These are phyloP conservation scores for Neodiprion fabricii DNA, from an alignment of 1,140 invertebrate genomes.

Conservation along the genomic window DNA sequence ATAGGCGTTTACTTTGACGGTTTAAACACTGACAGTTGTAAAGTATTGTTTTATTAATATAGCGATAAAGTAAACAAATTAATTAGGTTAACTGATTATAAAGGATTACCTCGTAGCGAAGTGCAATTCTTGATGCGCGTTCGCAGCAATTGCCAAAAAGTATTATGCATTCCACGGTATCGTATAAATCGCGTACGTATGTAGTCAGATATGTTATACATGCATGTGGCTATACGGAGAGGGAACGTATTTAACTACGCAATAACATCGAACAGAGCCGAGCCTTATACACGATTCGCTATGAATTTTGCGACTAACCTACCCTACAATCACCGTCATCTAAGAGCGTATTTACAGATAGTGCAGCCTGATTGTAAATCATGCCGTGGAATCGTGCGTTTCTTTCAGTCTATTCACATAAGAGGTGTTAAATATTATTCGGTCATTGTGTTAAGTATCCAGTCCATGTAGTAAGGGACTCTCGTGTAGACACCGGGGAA, in stretches of 20 bases:
- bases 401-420: no score
- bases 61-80: not conserved
- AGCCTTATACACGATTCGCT: not conserved
- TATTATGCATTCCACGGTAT: not conserved
- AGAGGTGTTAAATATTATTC: conserved; percentile 24
- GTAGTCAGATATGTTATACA: not conserved
- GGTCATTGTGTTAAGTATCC: conserved; percentile 67
- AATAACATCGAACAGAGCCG: not conserved
- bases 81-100: not conserved
- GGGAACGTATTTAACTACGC: not conserved
- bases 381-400: no score
- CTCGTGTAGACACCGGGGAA: conserved; percentile 71
- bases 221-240: not conserved
- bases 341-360: no score
- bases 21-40: not conserved
- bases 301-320: no score
- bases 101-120: not conserved
- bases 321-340: not conserved
- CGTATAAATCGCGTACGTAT: not conserved
- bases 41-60: not conserved
- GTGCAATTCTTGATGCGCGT: no score
- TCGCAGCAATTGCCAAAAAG: not conserved
- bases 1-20: no score
- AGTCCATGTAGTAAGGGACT: conserved; percentile 68
- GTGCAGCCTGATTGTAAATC: no score